These are phyloP conservation scores for Junonia oenone DNA, from an alignment of 2,888 invertebrate species.

Conservation along the genomic window DNA sequence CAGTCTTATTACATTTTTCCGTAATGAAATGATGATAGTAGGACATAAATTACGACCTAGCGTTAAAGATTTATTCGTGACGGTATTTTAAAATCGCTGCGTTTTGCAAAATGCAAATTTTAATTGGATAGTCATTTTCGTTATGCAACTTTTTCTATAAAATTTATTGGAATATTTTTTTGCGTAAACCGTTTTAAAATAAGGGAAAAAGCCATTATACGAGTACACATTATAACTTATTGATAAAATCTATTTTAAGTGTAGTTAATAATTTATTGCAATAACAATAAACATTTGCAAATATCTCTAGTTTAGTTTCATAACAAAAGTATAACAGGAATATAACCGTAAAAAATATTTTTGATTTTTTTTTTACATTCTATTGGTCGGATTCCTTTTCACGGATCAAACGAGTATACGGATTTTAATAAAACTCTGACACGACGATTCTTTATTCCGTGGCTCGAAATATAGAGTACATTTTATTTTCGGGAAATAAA, in stretches of 20 bases:
- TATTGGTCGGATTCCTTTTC: not conserved
- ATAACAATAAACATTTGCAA: too few relatives aligned
- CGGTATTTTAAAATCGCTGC: slow-evolving; percentile 16
- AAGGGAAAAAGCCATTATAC: too few relatives aligned
- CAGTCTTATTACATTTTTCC: too few relatives aligned
- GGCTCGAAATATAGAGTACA: not conserved
- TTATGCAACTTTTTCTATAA: slow-evolving; percentile 14
- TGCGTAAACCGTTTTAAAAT: not conserved
- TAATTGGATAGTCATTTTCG: slow-evolving; percentile 21
- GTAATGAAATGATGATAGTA: slow-evolving; percentile 5
- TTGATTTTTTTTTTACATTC: not conserved
- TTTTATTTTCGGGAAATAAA: not conserved
- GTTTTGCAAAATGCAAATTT: slow-evolving; percentile 20
- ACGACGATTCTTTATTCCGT: not conserved
- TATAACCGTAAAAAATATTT: slow-evolving; percentile 1
- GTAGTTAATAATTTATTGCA: too few relatives aligned
- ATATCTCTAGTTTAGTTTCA: too few relatives aligned
- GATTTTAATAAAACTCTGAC: not conserved
- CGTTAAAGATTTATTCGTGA: slow-evolving; percentile 18
- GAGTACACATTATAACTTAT: too few relatives aligned
- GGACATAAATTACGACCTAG: slow-evolving; percentile 13
- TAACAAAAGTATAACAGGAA: too few relatives aligned
- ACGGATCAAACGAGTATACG: not conserved
- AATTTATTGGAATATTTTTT: slow-evolving; percentile 9
- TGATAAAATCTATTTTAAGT: too few relatives aligned